phyloP scores from a whole-genome alignment of 2,888 invertebrate genomes.

The Andrena haemorrhoa region DNA sequence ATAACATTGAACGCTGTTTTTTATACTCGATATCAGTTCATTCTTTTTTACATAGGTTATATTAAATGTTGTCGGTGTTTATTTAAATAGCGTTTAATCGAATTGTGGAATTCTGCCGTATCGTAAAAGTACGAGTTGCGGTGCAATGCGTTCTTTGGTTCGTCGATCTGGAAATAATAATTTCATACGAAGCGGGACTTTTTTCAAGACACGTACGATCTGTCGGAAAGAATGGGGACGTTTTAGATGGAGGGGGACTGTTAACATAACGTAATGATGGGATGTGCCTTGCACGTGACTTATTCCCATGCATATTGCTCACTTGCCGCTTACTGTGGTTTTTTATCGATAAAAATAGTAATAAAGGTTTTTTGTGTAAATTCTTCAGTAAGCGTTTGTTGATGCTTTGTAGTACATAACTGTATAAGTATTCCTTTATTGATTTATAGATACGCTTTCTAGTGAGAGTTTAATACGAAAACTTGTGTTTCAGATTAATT shows the following conservation, averaged over 20 bases:
- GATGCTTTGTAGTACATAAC: not conserved
- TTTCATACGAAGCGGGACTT: not conserved
- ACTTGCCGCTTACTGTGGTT: not conserved
- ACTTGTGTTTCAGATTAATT: conserved; percentile 47
- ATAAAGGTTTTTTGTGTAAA: not conserved
- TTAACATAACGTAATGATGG: conserved; percentile 47
- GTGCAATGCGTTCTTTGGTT: not conserved
- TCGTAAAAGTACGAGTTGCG: not conserved
- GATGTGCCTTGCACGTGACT: conserved; percentile 48
- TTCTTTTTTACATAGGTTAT: conserved; percentile 32
- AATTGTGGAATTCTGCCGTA: not conserved
- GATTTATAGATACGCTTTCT: not conserved
- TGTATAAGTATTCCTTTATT: not conserved
- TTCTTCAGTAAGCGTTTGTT: not conserved
- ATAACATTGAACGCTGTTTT: not conserved
- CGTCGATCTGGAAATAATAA: conserved; percentile 8
- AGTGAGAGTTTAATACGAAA: conserved; percentile 7
- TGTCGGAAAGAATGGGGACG: conserved; percentile 11
- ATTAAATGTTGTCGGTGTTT: not conserved
- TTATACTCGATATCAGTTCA: not conserved
- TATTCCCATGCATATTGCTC: conserved; percentile 10
- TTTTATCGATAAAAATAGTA: conserved; percentile 10
- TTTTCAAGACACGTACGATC: conserved; percentile 13
- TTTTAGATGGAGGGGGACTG: conserved; percentile 32
- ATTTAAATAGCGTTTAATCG: not conserved